Conservation (phyloP, 2,797 vertebrate genomes). For the Brachymystax lenok region DNA sequence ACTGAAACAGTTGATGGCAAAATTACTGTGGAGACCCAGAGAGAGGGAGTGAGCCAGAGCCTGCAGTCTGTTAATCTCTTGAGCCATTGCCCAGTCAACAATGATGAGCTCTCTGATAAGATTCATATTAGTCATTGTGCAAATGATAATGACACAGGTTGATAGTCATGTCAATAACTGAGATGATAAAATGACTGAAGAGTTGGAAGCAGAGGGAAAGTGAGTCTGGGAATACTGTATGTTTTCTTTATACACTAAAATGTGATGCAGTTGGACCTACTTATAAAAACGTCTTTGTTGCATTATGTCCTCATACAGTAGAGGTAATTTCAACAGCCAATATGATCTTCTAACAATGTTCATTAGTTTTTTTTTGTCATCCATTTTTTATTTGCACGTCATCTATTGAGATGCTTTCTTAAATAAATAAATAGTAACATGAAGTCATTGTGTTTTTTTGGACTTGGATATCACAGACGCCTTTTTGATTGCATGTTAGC, state of each 20-base stretch:
- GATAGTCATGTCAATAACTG: constrained; percentile 20
- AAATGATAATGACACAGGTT: not conserved
- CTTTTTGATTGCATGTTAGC: constrained; percentile 1
- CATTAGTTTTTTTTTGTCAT: not conserved
- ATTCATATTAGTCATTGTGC: not conserved
- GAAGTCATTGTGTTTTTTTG: not conserved
- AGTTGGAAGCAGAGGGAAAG: not conserved
- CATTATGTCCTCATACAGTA: not conserved
- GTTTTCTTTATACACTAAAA: not conserved
- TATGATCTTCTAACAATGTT: not conserved
- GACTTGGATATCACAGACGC: not conserved
- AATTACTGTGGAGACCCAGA: constrained; percentile 32
- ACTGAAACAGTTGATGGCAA: constrained; percentile 35
- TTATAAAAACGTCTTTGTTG: not conserved
- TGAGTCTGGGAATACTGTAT: not conserved
- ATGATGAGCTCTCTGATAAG: not conserved
- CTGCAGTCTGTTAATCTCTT: not conserved
- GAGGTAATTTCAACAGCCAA: not conserved
- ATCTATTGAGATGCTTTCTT: constrained; percentile 9
- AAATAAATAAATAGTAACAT: constrained; percentile 5
- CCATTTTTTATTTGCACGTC: not conserved
- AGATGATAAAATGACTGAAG: constrained; percentile 21
- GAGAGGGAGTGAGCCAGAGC: constrained; percentile 5
- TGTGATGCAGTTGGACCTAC: not conserved
- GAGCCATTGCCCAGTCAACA: not conserved